Base-by-base conservation (phyloP, 2,113 vertebrate species). In the Tragelaphus strepsiceros region DNA sequence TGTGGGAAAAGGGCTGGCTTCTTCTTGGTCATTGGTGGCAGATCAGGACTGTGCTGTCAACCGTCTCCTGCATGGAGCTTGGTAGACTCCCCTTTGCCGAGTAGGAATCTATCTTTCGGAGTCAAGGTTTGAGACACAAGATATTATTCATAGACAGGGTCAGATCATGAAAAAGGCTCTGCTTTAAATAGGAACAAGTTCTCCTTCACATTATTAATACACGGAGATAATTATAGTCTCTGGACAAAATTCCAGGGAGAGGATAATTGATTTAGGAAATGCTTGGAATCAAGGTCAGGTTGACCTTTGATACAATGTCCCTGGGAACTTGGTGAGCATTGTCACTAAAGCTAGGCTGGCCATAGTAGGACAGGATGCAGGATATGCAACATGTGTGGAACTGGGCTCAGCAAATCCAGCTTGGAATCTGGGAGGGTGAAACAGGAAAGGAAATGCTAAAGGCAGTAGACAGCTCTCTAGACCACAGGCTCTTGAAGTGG, bases 181-280 rank as follows among this genome's bases (percentile, higher is more conserved):
- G 13, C 16, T 94, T 89, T 94, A 89, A 93, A 51, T 86, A 85
- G 74, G 92, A 32, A 96, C 74, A 59, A 61, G 51, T 64, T 96
- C 80, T 58, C 7, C 54, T 97, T 98, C 96, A 81, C 6, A 39
- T 97, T 97, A 98, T 98, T 91, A 96, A 98, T 98, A 98, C 49
- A 62, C 86, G 74, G 93, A 98, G 91, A 87, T 83, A 97, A 92
- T 98, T 95, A 97, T 78, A 97, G n/a, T 64, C 93, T 97, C 94
- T 91, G 97, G 84, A 92, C 95, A 93, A 98, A 98, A 98, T 98
- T 92, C 39, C 19, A 96, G 78, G 53, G 83, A 56, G 59, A 90
- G 90, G 98, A 94, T 98, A 97, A 98, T 98, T 98, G 94, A 98
- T 98, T 97, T 97, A 98, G 97, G 81, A 95, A 97, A 49, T 59